Percentiles rank a stretch among this genome's conserved stretches.
phyloP scores from a whole-genome alignment of 2,113 vertebrate genomes.

The Acanthochromis polyacanthus region DNA sequence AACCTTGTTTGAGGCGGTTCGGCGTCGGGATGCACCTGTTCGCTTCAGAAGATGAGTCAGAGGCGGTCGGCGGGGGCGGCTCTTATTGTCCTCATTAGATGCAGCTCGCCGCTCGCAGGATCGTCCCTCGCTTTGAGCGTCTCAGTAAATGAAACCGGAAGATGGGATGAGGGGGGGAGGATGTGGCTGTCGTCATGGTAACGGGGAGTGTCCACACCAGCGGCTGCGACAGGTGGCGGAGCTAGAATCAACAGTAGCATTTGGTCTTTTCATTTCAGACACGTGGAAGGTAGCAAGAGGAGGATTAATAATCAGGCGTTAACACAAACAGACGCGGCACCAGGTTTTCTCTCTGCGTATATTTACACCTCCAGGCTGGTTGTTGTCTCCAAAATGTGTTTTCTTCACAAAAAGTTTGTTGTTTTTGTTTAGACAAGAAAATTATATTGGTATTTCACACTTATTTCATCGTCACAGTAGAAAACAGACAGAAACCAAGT shows the following conservation, averaged over 20 bases:
- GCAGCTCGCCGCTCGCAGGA: slow-evolving; percentile 39
- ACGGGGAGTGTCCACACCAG: slow-evolving; percentile 67
- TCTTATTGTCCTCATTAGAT: slow-evolving; percentile 57
- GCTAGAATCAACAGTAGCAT: slow-evolving; percentile 69
- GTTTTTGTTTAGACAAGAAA: too few species aligned
- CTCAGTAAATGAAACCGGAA: slow-evolving; percentile 70
- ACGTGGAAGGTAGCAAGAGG: slow-evolving; percentile 20
- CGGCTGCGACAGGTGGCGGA: slow-evolving; percentile 67
- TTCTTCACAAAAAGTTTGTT: too few species aligned
- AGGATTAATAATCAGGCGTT: slow-evolving; percentile 15
- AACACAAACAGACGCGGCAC: slow-evolving; percentile 28
- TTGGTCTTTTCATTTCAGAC: slow-evolving; percentile 52
- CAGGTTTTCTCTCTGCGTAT: slow-evolving; percentile 35
- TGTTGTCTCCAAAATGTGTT: too few species aligned
- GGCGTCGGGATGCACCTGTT: slow-evolving; percentile 69
- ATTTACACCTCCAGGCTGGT: slow-evolving; percentile 36
- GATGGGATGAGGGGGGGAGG: slow-evolving; percentile 25
- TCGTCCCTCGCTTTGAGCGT: slow-evolving; percentile 45
- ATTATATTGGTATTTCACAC: too few species aligned
- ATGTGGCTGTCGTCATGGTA: slow-evolving; percentile 58
- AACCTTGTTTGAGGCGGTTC: slow-evolving; percentile 30
- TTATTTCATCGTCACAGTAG: too few species aligned
- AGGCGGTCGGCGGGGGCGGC: slow-evolving; percentile 70
- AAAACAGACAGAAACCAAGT: too few species aligned
- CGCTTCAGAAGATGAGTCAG: slow-evolving; percentile 77